Evolutionary conservation across 2,797 vertebrate genomes (phyloP).

Genomic region (Eidolon dupreanum): DNA sequence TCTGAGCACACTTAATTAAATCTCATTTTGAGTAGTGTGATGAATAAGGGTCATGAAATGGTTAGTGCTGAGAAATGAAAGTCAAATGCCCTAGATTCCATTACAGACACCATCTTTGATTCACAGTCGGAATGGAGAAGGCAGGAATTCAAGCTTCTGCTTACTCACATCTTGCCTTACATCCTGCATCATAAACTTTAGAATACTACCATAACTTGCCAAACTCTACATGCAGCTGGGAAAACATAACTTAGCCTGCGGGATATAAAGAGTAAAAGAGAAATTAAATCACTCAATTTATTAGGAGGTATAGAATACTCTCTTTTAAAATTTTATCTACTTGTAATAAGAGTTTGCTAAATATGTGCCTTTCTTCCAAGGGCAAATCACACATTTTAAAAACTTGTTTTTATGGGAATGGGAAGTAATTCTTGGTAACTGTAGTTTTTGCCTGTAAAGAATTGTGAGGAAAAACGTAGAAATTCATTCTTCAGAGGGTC

Average conservation of each 20-base stretch:
- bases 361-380: background rate
- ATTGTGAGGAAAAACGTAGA: background rate
- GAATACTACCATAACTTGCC: background rate
- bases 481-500: background rate
- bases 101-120: background rate
- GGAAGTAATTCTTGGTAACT: background rate
- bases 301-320: background rate
- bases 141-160: background rate
- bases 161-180: background rate
- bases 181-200: background rate
- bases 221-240: background rate
- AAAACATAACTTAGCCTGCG: background rate
- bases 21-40: slow-evolving; percentile 77
- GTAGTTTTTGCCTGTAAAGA: background rate
- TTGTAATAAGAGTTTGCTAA: background rate
- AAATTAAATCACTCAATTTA: background rate
- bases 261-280: background rate
- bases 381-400: background rate
- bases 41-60: slow-evolving; percentile 80
- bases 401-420: background rate
- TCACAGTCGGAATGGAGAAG: slow-evolving; percentile 28
- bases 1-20: slow-evolving; percentile 80
- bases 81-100: slow-evolving; percentile 43
- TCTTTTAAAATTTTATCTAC: background rate
- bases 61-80: slow-evolving; percentile 68